A percentile compares a stretch with the other conserved stretches of the same genome.
Conservation (phyloP, 1,140 invertebrate species). For the Frieseomelitta varia region DNA sequence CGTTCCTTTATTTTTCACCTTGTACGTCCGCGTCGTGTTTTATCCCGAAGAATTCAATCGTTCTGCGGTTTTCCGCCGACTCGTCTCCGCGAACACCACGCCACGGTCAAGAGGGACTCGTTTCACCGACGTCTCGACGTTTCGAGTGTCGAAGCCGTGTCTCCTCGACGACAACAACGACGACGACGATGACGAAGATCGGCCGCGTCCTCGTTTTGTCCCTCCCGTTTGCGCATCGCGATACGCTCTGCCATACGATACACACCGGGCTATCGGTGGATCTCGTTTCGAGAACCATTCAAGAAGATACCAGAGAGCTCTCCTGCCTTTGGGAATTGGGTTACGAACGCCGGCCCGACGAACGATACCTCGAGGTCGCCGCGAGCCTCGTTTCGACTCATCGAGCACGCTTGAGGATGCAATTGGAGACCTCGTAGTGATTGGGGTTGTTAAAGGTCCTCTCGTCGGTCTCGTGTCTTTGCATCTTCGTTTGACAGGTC, state of each 20-base stretch:
- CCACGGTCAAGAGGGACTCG: background rate
- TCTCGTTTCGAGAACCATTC: constrained; percentile 31
- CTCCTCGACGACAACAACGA: background rate
- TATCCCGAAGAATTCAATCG: constrained; percentile 48
- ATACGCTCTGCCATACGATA: constrained; percentile 47
- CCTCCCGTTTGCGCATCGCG: background rate
- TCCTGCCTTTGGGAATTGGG: constrained; percentile 27
- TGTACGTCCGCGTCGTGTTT: constrained; percentile 12
- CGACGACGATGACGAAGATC: too few relatives aligned
- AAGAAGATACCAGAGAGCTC: background rate
- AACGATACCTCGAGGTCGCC: background rate
- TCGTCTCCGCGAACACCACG: background rate
- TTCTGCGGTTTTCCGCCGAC: constrained; percentile 27
- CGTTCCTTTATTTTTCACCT: constrained; percentile 52
- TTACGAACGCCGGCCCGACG: constrained; percentile 19
- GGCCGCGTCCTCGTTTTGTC: background rate
- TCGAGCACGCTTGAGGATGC: background rate
- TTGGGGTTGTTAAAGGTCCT: background rate
- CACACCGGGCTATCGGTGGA: constrained; percentile 40
- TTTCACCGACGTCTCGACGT: background rate
- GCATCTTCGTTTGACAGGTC: background rate
- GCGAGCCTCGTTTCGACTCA: background rate
- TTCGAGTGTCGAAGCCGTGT: constrained; percentile 26
- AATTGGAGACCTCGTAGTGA: background rate
- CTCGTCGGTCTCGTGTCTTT: background rate